Evolutionary conservation across 2,888 invertebrate genomes (phyloP).

Genomic region (Steinernema scapterisci): DNA sequence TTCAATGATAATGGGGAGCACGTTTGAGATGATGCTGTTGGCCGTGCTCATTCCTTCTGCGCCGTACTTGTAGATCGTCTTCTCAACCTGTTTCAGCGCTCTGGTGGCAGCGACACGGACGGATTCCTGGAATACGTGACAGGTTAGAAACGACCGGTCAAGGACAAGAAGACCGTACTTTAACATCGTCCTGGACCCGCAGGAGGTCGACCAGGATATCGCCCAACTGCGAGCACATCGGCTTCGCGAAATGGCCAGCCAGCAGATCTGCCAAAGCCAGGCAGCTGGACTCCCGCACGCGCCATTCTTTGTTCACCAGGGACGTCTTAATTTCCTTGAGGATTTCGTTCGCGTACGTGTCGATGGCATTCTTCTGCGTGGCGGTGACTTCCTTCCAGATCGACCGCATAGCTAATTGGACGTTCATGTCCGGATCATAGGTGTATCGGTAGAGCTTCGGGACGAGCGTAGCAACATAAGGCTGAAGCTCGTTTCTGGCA

Average conservation of each 20-base stretch:
- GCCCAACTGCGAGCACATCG: constrained; percentile 70
- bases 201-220: constrained; percentile 83
- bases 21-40: constrained; percentile 40
- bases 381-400: constrained; percentile 90
- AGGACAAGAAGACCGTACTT: constrained; percentile 73
- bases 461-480: constrained; percentile 82
- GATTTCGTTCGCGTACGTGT: constrained; percentile 81
- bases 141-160: background rate
- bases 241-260: constrained; percentile 72
- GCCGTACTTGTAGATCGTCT: constrained; percentile 59
- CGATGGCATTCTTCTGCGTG: constrained; percentile 82
- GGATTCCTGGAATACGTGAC: constrained; percentile 67
- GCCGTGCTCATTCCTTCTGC: constrained; percentile 37
- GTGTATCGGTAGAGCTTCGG: constrained; percentile 82
- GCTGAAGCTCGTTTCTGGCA: constrained; percentile 82
- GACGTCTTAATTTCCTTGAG: constrained; percentile 80
- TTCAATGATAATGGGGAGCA: constrained; percentile 51
- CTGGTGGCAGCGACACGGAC: constrained; percentile 69
- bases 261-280: constrained; percentile 84
- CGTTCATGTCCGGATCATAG: constrained; percentile 88
- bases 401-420: constrained; percentile 88
- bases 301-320: constrained; percentile 83
- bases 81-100: constrained; percentile 69
- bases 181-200: constrained; percentile 91
- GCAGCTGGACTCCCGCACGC: constrained; percentile 86